Evolutionary conservation across 2,113 vertebrate genomes (phyloP).

Genomic region (Paracanthobrama guichenoti): DNA sequence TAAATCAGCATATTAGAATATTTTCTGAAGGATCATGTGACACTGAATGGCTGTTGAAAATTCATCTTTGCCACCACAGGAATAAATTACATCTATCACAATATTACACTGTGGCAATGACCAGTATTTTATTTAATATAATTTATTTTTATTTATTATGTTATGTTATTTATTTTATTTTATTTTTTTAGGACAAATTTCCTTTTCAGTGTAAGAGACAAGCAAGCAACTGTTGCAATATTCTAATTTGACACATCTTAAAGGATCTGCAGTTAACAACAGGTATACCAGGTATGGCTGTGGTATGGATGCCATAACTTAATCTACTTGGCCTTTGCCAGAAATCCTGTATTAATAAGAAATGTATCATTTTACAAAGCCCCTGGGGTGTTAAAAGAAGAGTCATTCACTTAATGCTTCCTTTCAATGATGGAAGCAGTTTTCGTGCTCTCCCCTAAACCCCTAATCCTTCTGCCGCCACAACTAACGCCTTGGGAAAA

Average conservation of each 20-base stretch:
- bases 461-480: conserved; percentile 74
- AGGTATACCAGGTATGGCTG: conserved; percentile 34
- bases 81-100: no score
- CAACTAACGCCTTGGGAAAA: conserved; percentile 66
- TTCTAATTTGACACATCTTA: background rate
- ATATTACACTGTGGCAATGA: no score
- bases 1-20: no score
- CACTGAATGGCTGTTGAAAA: no score
- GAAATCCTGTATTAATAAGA: conserved; percentile 66
- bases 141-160: no score
- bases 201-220: background rate
- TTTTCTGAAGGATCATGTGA: no score
- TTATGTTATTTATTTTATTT: no score
- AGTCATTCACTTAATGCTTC: conserved; percentile 68
- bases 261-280: conserved; percentile 1
- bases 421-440: conserved; percentile 67
- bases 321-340: conserved; percentile 68
- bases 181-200: background rate
- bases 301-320: conserved; percentile 55
- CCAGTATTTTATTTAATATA: no score
- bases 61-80: no score
- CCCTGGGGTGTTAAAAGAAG: conserved; percentile 62
- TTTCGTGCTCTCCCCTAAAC: conserved; percentile 67
- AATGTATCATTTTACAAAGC: conserved; percentile 69
- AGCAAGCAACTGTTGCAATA: background rate